Percentiles rank a stretch among this genome's conserved stretches.
phyloP scores from a whole-genome alignment of 2,113 vertebrate species.

The Anoplopoma fimbria region DNA sequence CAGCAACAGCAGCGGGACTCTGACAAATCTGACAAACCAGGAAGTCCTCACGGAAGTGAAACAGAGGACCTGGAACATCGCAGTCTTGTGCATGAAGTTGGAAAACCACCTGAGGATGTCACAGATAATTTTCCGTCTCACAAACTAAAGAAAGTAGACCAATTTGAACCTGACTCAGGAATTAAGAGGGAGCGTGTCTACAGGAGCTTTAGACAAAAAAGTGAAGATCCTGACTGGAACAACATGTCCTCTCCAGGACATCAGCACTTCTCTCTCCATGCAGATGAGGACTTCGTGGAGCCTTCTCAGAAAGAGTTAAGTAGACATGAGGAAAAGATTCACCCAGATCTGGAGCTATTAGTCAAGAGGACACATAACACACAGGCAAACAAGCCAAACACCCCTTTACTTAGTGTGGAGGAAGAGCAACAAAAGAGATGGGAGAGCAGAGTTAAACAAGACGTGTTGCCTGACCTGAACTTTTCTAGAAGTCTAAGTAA shows the following conservation, averaged over 20 bases:
- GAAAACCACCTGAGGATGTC: constrained; percentile 97
- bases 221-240: constrained; percentile 92
- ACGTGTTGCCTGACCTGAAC: constrained; percentile 88
- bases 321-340: constrained; percentile 89
- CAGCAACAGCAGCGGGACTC: constrained; percentile 93
- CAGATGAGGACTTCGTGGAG: constrained; percentile 86
- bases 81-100: constrained; percentile 97
- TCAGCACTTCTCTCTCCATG: constrained; percentile 86
- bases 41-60: constrained; percentile 89
- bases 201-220: constrained; percentile 93
- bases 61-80: constrained; percentile 93
- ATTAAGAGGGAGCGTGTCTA: constrained; percentile 95
- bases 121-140: constrained; percentile 96
- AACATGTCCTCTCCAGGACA: constrained; percentile 87
- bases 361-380: constrained; percentile 87
- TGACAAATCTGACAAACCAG: constrained; percentile 93
- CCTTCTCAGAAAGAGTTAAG: constrained; percentile 89
- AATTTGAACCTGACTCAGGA: constrained; percentile 89
- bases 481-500: constrained; percentile 90
- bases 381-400: constrained; percentile 89
- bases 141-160: constrained; percentile 93
- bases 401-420: constrained; percentile 85
- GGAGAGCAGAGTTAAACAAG: constrained; percentile 90
- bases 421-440: constrained; percentile 90
- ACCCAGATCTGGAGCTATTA: constrained; percentile 87